Conservation (phyloP, 2,888 invertebrate genomes). For the Latrodectus elegans region DNA sequence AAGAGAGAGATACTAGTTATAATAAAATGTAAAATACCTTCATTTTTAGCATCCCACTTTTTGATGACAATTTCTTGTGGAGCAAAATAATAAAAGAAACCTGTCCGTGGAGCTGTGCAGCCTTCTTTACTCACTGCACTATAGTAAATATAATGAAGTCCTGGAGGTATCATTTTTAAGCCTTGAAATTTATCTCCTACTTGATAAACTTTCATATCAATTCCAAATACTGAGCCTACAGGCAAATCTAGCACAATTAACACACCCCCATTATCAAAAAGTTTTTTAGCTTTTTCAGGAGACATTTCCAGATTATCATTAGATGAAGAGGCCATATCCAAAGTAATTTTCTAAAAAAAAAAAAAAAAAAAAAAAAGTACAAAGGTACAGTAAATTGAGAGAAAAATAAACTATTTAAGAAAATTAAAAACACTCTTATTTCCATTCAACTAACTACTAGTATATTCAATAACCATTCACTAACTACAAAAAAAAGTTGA, state of each 20-base stretch:
- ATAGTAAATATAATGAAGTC: conserved; percentile 94
- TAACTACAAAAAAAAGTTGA: too few relatives aligned
- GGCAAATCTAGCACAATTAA: conserved; percentile 90
- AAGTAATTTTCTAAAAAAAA: too few relatives aligned
- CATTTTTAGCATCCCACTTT: conserved; percentile 87
- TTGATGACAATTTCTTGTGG: conserved; percentile 88
- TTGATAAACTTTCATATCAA: conserved; percentile 92
- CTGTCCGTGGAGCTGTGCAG: conserved; percentile 82
- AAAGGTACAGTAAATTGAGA: too few relatives aligned
- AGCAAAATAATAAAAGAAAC: conserved; percentile 90
- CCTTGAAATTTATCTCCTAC: conserved; percentile 94
- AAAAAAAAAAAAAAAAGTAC: too few relatives aligned
- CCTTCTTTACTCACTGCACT: conserved; percentile 77
- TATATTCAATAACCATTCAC: too few relatives aligned
- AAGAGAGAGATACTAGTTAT: not conserved
- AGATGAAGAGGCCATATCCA: conserved; percentile 33
- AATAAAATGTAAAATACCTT: conserved; percentile 76
- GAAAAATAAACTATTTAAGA: too few relatives aligned
- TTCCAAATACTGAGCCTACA: conserved; percentile 94
- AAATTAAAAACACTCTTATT: too few relatives aligned
- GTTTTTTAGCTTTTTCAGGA: conserved; percentile 83
- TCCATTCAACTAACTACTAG: too few relatives aligned
- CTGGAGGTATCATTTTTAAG: conserved; percentile 98
- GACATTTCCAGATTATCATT: conserved; percentile 79
- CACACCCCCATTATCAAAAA: conserved; percentile 87